Evolutionary conservation across 2,797 vertebrate species (phyloP).

Genomic region (Eulemur coronatus): DNA sequence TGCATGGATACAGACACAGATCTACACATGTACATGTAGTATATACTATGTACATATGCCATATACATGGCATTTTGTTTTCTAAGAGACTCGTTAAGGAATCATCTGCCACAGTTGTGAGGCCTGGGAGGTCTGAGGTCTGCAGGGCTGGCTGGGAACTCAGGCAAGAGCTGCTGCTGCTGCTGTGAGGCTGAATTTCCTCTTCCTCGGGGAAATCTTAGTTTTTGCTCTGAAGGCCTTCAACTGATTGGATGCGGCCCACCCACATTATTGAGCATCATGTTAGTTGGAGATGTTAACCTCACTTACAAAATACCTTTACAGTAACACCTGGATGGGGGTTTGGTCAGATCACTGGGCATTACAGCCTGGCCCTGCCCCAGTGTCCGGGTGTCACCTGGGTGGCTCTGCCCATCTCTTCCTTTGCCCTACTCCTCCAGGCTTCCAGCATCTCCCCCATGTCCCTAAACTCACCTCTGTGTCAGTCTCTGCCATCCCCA

Average conservation of each 20-base stretch:
- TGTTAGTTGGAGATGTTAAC: accelerated
- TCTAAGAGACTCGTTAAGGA: background rate
- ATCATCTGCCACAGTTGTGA: background rate
- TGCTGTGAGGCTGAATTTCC: background rate
- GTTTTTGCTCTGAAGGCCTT: background rate
- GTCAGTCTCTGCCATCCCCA: background rate
- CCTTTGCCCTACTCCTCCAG: background rate
- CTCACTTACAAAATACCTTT: background rate
- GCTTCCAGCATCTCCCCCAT: background rate
- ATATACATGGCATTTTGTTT: background rate
- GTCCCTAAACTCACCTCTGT: no score
- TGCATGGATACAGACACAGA: background rate
- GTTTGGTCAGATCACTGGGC: no score
- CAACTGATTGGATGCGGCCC: background rate
- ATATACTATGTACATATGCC: accelerated
- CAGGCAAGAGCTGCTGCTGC: background rate
- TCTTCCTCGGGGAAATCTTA: background rate
- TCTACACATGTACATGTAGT: background rate
- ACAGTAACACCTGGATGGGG: accelerated
- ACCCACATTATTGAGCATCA: background rate
- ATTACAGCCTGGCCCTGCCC: background rate
- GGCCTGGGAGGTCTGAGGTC: background rate
- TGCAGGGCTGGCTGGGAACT: background rate
- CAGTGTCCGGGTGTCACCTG: accelerated
- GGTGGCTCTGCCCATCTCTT: background rate